These are phyloP conservation scores for Cataglyphis livida DNA, from an alignment of 2,888 invertebrate genomes.

Conservation along the genomic window DNA sequence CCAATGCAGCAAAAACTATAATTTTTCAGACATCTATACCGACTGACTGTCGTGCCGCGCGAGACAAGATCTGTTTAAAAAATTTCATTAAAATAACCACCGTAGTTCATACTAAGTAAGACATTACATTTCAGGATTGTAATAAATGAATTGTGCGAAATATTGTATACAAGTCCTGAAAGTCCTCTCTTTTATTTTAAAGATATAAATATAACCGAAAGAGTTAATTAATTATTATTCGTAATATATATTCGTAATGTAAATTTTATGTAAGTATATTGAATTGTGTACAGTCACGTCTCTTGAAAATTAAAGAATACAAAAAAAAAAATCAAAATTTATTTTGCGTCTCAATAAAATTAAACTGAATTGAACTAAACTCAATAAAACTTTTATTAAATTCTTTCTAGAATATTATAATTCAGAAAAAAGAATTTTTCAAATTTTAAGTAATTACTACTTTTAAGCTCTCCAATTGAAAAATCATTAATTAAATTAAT, in stretches of 20 bases:
- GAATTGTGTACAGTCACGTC: background rate
- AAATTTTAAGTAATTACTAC: background rate
- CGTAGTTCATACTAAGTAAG: conserved; percentile 1
- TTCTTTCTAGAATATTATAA: background rate
- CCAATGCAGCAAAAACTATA: background rate
- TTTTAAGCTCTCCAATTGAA: background rate
- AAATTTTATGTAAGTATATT: too few species aligned
- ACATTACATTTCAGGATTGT: background rate
- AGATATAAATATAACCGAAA: background rate
- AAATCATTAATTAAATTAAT: conserved; percentile 20
- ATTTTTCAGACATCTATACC: conserved; percentile 2
- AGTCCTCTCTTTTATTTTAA: background rate
- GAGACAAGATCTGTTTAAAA: conserved; percentile 1
- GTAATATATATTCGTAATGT: too few species aligned
- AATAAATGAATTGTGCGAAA: conserved; percentile 12
- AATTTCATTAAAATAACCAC: background rate
- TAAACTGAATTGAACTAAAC: background rate
- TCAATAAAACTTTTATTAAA: too few species aligned
- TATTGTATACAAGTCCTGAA: too few species aligned
- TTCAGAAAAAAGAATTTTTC: background rate
- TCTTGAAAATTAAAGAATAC: background rate
- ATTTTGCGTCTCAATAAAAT: background rate
- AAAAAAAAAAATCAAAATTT: background rate
- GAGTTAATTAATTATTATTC: background rate
- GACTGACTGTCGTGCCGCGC: background rate